Evolutionary conservation across 2,113 vertebrate species (phyloP).

Genomic region (Ammodytes dubius): DNA sequence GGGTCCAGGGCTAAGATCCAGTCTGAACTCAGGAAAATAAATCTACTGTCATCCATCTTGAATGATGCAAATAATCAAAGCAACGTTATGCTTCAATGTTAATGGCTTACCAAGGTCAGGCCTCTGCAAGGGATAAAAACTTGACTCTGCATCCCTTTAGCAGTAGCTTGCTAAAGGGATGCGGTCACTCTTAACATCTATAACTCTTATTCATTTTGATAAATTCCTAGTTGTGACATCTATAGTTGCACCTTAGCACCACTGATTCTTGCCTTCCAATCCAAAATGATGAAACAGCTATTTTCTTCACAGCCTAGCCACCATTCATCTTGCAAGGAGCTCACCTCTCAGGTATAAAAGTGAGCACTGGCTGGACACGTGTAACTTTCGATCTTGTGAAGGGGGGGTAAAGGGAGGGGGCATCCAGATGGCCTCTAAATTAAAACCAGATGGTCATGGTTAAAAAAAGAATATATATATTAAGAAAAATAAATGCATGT

Average conservation of each 20-base stretch:
- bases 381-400: conserved; percentile 67
- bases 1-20: background rate
- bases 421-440: conserved; percentile 78
- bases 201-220: background rate
- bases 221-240: background rate
- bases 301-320: conserved; percentile 5
- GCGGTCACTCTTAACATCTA: background rate
- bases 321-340: conserved; percentile 9
- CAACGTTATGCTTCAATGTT: background rate
- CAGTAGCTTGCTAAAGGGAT: background rate
- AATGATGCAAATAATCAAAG: background rate
- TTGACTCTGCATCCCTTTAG: background rate
- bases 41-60: background rate
- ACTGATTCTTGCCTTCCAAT: background rate
- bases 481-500: conserved; percentile 56
- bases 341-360: conserved; percentile 72
- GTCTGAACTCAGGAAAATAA: background rate
- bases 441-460: conserved; percentile 74
- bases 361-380: conserved; percentile 32
- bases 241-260: background rate
- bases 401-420: conserved; percentile 19
- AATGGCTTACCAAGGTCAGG: background rate
- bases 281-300: background rate
- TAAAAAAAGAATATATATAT: conserved; percentile 26
- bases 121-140: background rate